Conservation (phyloP, 2,113 vertebrate genomes). For the Pseudopodoces humilis region DNA sequence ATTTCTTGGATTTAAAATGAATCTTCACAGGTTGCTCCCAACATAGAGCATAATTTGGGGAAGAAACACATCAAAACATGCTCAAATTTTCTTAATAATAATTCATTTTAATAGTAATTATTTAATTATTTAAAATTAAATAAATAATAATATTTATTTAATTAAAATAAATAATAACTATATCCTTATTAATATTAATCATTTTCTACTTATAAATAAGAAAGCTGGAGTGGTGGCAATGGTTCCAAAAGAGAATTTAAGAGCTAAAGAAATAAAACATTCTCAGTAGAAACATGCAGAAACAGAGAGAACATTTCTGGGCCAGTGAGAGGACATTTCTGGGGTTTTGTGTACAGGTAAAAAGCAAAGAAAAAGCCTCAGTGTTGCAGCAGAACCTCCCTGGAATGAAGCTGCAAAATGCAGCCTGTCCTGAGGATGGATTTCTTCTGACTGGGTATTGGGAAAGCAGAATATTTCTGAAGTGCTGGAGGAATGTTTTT, state of each 20-base stretch:
- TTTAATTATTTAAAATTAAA: too few species aligned
- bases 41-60: background rate
- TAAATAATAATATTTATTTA: too few species aligned
- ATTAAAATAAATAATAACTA: background rate
- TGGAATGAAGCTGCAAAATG: background rate
- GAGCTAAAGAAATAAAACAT: background rate
- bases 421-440: background rate
- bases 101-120: too few species aligned
- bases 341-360: background rate
- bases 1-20: background rate
- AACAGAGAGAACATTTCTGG: background rate
- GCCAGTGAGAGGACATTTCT: background rate
- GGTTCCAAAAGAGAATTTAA: background rate
- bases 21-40: background rate
- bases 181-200: too few species aligned
- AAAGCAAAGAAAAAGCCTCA: background rate
- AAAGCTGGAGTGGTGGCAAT: background rate
- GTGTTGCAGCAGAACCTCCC: background rate
- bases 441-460: background rate
- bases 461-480: background rate
- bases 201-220: too few species aligned
- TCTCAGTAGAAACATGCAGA: background rate
- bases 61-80: background rate
- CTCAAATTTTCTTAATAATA: background rate
- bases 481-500: background rate